Evolutionary conservation across 2,113 vertebrate genomes (phyloP).

Genomic region (Paradisaea rubra): DNA sequence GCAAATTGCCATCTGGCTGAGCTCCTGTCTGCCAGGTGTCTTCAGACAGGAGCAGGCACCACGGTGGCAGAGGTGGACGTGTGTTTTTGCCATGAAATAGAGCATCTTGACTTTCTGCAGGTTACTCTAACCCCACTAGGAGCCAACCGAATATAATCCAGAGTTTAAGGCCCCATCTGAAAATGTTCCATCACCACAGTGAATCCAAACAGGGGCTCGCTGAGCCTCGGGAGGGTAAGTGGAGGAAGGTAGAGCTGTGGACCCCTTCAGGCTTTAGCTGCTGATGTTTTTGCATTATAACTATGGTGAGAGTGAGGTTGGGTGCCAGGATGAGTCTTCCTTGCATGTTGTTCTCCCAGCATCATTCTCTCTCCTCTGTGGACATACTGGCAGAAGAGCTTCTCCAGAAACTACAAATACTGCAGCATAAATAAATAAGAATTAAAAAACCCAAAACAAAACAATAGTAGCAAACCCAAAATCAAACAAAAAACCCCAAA

Average conservation of each 20-base stretch:
- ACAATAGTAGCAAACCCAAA: not conserved
- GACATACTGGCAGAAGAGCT: not conserved
- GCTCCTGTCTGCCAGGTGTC: not conserved
- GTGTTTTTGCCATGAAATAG: slow-evolving; percentile 17
- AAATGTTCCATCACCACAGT: slow-evolving; percentile 64
- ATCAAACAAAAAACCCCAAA: not conserved
- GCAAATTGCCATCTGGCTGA: rapidly evolving
- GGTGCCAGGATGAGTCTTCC: not conserved
- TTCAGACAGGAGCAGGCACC: not conserved
- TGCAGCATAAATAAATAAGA: not conserved
- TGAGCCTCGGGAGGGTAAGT: slow-evolving; percentile 78
- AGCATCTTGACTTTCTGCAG: slow-evolving; percentile 72
- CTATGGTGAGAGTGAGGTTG: slow-evolving; percentile 18
- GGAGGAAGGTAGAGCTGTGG: not conserved
- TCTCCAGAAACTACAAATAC: not conserved
- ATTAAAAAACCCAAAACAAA: not conserved
- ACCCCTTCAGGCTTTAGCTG: slow-evolving; percentile 40
- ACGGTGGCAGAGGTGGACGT: rapidly evolving
- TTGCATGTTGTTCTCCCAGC: not conserved
- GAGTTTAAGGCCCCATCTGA: slow-evolving; percentile 78
- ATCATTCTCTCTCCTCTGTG: not conserved
- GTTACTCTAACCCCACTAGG: slow-evolving; percentile 75
- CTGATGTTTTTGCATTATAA: not conserved
- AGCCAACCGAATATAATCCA: slow-evolving; percentile 83
- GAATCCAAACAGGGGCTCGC: slow-evolving; percentile 65